These are phyloP conservation scores for Hipparchia semele DNA, from an alignment of 2,888 invertebrate species.

Conservation along the genomic window DNA sequence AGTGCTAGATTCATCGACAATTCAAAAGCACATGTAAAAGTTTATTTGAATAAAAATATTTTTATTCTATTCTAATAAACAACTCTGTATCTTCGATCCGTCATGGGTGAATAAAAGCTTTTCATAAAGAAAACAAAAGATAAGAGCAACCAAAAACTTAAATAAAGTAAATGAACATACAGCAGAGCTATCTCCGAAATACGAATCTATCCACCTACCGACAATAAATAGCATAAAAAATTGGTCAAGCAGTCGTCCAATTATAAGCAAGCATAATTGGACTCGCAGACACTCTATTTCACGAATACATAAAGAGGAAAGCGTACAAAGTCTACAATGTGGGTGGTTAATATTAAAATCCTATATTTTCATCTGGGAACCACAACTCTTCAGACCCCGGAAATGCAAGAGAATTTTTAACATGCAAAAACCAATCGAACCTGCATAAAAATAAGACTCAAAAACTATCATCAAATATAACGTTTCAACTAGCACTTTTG, in stretches of 20 bases:
- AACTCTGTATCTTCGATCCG: too few relatives aligned
- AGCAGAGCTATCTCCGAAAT: background rate
- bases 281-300: slow-evolving; percentile 32
- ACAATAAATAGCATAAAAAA: slow-evolving; percentile 11
- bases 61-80: too few relatives aligned
- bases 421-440: slow-evolving; percentile 22
- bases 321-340: slow-evolving; percentile 38
- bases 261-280: slow-evolving; percentile 37
- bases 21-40: too few relatives aligned
- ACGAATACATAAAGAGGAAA: slow-evolving; percentile 33
- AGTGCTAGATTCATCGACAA: too few relatives aligned
- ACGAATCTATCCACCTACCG: background rate
- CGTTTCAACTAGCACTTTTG: slow-evolving; percentile 28
- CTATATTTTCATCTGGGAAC: slow-evolving; percentile 41
- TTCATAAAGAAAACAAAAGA: background rate
- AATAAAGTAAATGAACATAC: background rate
- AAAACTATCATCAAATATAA: slow-evolving; percentile 3
- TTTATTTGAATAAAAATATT: too few relatives aligned
- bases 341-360: slow-evolving; percentile 42
- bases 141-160: background rate
- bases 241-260: slow-evolving; percentile 23
- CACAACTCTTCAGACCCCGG: slow-evolving; percentile 40
- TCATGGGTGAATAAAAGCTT: background rate
- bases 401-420: slow-evolving; percentile 23
- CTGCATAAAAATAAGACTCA: background rate